phyloP scores from a whole-genome alignment of 1,140 invertebrate genomes.

The Battus philenor region DNA sequence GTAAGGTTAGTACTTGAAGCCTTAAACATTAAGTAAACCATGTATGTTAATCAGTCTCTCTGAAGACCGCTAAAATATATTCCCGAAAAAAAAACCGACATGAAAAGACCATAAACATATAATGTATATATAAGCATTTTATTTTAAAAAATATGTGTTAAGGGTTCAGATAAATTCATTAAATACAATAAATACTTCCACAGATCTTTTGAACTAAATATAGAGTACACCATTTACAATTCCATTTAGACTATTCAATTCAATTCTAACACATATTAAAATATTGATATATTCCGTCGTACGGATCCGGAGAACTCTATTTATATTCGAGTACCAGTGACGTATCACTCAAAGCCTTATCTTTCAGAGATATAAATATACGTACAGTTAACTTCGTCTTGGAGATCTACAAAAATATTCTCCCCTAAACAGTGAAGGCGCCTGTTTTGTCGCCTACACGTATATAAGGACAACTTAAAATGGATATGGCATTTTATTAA shows the following conservation, averaged over 20 bases:
- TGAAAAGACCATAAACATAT: too few species aligned
- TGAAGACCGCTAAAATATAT: background rate
- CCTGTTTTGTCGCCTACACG: constrained; percentile 14
- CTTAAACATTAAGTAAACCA: too few species aligned
- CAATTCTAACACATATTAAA: constrained; percentile 11
- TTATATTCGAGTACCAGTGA: constrained; percentile 13
- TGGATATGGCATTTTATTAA: constrained; percentile 24
- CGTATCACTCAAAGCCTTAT: constrained; percentile 14
- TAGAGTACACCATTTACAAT: too few species aligned
- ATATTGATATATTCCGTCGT: constrained; percentile 5
- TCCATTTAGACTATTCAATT: too few species aligned
- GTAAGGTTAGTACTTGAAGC: too few species aligned
- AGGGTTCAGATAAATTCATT: too few species aligned
- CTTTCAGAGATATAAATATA: constrained; percentile 9
- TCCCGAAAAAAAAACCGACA: background rate
- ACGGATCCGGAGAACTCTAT: constrained; percentile 5
- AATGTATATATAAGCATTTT: too few species aligned
- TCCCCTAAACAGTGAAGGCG: constrained; percentile 38
- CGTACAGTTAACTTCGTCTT: constrained; percentile 22
- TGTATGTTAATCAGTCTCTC: too few species aligned
- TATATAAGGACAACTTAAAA: background rate
- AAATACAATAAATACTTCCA: too few species aligned
- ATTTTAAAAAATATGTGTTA: too few species aligned
- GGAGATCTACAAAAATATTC: constrained; percentile 45
- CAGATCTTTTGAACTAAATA: too few species aligned